Conservation (phyloP, 2,797 vertebrate species). For the Enteromius argenteus region DNA sequence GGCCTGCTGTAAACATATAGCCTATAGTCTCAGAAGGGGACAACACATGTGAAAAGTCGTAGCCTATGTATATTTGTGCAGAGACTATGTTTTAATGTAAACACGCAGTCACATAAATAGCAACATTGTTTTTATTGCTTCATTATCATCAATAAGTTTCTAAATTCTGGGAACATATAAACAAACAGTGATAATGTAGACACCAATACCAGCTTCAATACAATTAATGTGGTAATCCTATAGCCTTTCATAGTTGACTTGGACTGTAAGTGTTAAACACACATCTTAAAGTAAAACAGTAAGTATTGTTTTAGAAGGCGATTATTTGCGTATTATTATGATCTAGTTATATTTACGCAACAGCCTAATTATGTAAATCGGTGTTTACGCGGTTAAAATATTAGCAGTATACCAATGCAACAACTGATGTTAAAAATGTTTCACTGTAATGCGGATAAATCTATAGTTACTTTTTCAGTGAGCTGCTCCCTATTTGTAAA, state of each 20-base stretch:
- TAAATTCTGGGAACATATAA: not conserved
- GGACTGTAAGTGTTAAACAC: not conserved
- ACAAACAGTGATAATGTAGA: not conserved
- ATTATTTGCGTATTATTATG: not conserved
- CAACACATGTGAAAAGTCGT: not conserved
- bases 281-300: not conserved
- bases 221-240: not conserved
- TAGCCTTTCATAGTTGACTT: not conserved
- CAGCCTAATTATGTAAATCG: not conserved
- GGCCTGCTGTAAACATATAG: not conserved
- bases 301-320: not conserved
- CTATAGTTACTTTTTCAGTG: conserved; percentile 67
- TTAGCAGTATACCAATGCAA: not conserved
- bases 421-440: not conserved
- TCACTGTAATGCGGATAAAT: not conserved
- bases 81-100: not conserved
- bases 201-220: not conserved
- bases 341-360: not conserved
- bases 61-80: not conserved
- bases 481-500: conserved; percentile 81
- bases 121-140: not conserved
- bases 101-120: not conserved
- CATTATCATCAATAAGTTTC: not conserved
- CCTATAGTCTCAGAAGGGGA: not conserved
- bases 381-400: not conserved